Percentiles rank a stretch among this genome's conserved stretches.
Evolutionary conservation across 2,113 vertebrate genomes (phyloP).

Genomic region (Motacilla tschutschensis): DNA sequence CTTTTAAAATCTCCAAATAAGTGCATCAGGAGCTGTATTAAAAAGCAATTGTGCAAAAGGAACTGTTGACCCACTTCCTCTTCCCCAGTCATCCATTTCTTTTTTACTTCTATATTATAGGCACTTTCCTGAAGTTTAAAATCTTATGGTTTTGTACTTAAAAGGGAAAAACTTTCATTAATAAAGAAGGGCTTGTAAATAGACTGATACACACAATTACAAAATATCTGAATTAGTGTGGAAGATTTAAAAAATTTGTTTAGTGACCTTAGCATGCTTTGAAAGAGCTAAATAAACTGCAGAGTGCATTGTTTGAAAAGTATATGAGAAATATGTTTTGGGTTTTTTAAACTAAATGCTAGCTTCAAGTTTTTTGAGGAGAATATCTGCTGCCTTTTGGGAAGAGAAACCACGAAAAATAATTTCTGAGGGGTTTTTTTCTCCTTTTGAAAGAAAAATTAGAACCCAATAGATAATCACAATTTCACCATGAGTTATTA

Average conservation of each 20-base stretch:
- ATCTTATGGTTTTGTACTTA: neutral
- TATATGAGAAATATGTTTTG: neutral
- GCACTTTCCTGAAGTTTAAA: neutral
- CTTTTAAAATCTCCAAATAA: conserved; percentile 6
- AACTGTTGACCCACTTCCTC: neutral
- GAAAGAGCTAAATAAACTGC: neutral
- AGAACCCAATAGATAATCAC: conserved; percentile 65
- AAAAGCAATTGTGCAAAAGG: neutral
- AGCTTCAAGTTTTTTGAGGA: neutral
- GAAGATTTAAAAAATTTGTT: neutral
- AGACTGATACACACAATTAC: neutral
- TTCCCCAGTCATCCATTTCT: neutral
- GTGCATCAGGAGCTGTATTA: neutral
- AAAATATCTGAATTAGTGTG: neutral
- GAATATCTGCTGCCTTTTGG: conserved; percentile 1
- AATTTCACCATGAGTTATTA: conserved; percentile 70
- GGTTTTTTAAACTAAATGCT: neutral
- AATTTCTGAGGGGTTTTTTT: neutral
- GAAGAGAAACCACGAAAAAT: conserved; percentile 46
- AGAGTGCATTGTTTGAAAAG: neutral
- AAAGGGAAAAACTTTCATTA: neutral
- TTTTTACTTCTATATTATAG: neutral
- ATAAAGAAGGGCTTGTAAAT: neutral
- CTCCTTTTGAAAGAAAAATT: conserved; percentile 59
- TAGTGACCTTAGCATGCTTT: neutral